Percentiles rank a stretch among this genome's conserved stretches.
phyloP scores from a whole-genome alignment of 2,113 vertebrate genomes.

The Sprattus sprattus region DNA sequence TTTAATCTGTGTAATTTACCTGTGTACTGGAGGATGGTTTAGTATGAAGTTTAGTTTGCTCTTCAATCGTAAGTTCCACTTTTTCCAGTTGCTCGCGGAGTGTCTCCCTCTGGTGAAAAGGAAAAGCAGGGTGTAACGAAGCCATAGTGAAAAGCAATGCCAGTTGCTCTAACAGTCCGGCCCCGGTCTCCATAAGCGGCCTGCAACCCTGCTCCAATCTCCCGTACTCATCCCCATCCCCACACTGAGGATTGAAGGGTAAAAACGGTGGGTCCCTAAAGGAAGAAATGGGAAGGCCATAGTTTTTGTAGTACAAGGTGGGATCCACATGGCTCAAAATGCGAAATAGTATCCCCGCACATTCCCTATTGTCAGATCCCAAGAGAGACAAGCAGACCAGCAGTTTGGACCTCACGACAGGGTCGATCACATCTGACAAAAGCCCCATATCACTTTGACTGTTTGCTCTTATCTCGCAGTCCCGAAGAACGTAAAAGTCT shows the following conservation, averaged over 20 bases:
- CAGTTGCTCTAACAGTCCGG: conserved; percentile 80
- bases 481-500: conserved; percentile 90
- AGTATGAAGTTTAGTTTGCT: not conserved
- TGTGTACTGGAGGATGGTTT: not conserved
- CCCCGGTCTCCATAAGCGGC: conserved; percentile 56
- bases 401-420: conserved; percentile 84
- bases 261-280: conserved; percentile 37
- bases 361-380: conserved; percentile 92
- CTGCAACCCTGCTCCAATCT: conserved; percentile 50
- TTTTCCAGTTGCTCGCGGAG: conserved; percentile 81
- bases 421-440: conserved; percentile 82
- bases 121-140: conserved; percentile 92
- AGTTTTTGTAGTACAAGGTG: conserved; percentile 64
- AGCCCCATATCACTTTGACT: conserved; percentile 76
- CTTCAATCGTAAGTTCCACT: not conserved
- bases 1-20: not conserved
- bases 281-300: conserved; percentile 46
- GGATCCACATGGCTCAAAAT: conserved; percentile 82
- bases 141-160: conserved; percentile 95
- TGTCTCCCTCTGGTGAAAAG: conserved; percentile 91
- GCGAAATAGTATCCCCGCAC: conserved; percentile 85
- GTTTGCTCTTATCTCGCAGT: conserved; percentile 91
- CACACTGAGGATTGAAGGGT: conserved; percentile 31
- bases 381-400: conserved; percentile 90
- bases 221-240: conserved; percentile 45